These are phyloP conservation scores for Heterodera schachtii DNA, from an alignment of 1,140 invertebrate species.

Conservation along the genomic window DNA sequence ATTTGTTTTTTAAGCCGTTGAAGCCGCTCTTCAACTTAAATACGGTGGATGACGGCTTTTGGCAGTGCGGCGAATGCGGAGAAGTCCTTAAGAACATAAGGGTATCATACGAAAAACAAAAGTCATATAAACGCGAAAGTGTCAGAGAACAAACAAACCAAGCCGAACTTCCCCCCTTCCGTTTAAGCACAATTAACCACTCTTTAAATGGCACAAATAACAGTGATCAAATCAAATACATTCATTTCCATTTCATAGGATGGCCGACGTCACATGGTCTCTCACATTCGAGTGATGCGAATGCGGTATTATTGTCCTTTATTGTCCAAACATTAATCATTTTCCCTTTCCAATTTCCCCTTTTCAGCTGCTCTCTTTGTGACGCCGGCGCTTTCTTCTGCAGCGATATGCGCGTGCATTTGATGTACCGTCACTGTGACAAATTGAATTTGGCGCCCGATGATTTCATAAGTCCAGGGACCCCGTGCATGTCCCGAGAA, in stretches of 20 bases:
- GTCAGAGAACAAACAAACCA: no score
- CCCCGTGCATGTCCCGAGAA: conserved; percentile 42
- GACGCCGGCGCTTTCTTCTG: conserved; percentile 45
- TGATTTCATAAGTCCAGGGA: conserved; percentile 35
- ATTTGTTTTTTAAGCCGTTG: conserved; percentile 42
- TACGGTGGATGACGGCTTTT: conserved; percentile 23
- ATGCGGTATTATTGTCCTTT: conserved; percentile 6
- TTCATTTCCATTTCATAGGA: conserved; percentile 26
- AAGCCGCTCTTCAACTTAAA: conserved; percentile 36
- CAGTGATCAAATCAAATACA: background rate
- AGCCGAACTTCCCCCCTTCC: no score
- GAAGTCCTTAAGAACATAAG: conserved; percentile 28
- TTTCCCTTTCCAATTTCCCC: background rate
- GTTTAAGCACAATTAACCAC: no score
- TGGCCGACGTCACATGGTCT: conserved; percentile 41
- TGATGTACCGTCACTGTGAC: conserved; percentile 45
- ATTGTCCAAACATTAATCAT: no score
- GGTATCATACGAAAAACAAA: background rate
- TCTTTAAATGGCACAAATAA: no score
- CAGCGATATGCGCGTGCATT: conserved; percentile 42
- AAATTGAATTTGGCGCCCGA: conserved; percentile 44
- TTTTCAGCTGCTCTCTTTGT: conserved; percentile 38
- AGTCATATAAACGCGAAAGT: no score
- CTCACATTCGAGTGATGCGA: conserved; percentile 42
- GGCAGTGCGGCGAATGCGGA: conserved; percentile 42